These are phyloP conservation scores for Lanistes nyassanus DNA, from an alignment of 1,140 invertebrate genomes.

Conservation along the genomic window DNA sequence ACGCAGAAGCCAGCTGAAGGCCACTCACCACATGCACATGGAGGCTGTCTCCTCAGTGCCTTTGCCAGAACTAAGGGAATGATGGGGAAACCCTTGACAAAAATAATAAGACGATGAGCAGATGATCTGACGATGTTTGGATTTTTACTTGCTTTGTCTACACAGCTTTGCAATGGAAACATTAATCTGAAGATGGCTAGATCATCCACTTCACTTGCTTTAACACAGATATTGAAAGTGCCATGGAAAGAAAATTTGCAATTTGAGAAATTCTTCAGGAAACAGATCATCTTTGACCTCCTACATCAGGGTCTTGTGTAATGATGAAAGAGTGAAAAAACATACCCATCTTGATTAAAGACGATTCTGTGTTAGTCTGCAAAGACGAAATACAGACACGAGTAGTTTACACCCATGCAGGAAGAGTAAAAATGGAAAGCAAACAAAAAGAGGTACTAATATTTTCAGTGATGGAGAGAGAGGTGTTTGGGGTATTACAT, in stretches of 20 bases:
- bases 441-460: neutral
- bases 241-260: too few species aligned
- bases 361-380: conserved; percentile 66
- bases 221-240: too few species aligned
- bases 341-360: conserved; percentile 70
- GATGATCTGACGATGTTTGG: too few species aligned
- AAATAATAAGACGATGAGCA: too few species aligned
- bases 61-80: conserved; percentile 55
- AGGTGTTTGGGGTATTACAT: neutral
- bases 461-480: neutral
- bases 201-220: neutral
- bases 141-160: too few species aligned
- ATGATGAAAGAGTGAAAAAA: neutral
- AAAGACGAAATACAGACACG: conserved; percentile 34
- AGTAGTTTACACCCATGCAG: neutral
- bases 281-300: too few species aligned
- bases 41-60: conserved; percentile 65
- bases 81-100: conserved; percentile 68
- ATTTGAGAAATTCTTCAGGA: too few species aligned
- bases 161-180: too few species aligned
- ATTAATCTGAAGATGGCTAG: too few species aligned
- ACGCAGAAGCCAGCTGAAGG: too few species aligned
- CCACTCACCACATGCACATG: conserved; percentile 65
- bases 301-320: too few species aligned
- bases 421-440: neutral